phyloP scores from a whole-genome alignment of 2,888 invertebrate genomes.

The Drosophila dives region DNA sequence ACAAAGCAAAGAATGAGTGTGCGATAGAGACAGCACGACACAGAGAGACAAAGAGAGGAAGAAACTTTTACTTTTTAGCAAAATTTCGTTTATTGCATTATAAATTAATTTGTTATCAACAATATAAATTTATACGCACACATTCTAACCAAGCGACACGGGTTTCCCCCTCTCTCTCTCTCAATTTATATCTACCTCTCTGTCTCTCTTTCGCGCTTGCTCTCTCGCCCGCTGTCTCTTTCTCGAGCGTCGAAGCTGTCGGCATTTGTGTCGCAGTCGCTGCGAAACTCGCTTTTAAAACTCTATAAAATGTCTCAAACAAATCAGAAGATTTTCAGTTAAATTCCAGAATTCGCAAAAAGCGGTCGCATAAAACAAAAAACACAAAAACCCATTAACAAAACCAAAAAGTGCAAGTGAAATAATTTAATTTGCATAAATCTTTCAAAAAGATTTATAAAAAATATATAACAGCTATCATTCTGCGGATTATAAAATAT shows the following conservation, averaged over 20 bases:
- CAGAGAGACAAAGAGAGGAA: constrained; percentile 18
- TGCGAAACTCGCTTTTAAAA: constrained; percentile 50
- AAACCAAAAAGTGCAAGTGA: constrained; percentile 12
- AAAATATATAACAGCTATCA: not conserved
- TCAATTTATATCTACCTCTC: constrained; percentile 12
- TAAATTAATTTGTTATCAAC: constrained; percentile 77
- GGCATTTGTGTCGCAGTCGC: constrained; percentile 49
- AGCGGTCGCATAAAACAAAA: constrained; percentile 61
- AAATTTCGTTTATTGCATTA: constrained; percentile 52
- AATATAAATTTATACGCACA: constrained; percentile 25
- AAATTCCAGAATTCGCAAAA: constrained; percentile 79
- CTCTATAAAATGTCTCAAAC: constrained; percentile 81
- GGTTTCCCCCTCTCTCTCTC: constrained; percentile 6
- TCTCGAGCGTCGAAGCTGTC: constrained; percentile 46
- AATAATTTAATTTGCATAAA: constrained; percentile 19
- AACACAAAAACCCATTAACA: not conserved
- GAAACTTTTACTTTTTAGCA: constrained; percentile 26
- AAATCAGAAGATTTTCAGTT: constrained; percentile 83
- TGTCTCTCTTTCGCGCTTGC: constrained; percentile 15
- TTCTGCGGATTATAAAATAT: constrained; percentile 2
- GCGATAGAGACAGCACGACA: not conserved
- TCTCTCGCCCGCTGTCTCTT: constrained; percentile 26
- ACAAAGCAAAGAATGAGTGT: constrained; percentile 12
- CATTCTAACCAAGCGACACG: constrained; percentile 3
- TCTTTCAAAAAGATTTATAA: constrained; percentile 27